phyloP scores from a whole-genome alignment of 2,888 invertebrate species.

The Trachelus troglodyta region DNA sequence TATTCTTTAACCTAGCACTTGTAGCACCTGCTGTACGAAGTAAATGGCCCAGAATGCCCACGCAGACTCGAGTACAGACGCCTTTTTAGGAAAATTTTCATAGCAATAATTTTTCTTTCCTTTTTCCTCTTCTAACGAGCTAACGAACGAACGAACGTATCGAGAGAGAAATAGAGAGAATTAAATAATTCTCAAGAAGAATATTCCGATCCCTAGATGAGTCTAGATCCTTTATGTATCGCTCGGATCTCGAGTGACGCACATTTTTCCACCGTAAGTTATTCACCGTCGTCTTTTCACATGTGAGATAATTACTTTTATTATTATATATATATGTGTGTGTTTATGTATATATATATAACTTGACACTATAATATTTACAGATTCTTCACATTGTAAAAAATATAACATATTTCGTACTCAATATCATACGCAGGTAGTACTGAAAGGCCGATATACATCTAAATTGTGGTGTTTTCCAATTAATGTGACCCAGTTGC shows the following conservation, averaged over 20 bases:
- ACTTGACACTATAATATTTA: constrained; percentile 64
- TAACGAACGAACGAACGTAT: not conserved
- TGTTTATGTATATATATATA: constrained; percentile 45
- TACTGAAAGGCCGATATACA: constrained; percentile 65
- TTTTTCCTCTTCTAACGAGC: not conserved
- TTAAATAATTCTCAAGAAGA: too few relatives aligned
- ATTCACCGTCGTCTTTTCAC: constrained; percentile 45
- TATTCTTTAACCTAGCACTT: not conserved
- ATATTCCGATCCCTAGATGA: too few relatives aligned
- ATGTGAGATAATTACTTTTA: constrained; percentile 43
- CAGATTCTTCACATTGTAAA: constrained; percentile 65
- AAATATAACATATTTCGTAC: constrained; percentile 66
- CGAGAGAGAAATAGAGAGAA: not conserved
- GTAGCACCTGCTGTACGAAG: not conserved
- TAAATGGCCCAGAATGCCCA: not conserved
- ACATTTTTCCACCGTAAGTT: constrained; percentile 52
- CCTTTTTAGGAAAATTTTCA: not conserved
- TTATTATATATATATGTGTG: constrained; percentile 31
- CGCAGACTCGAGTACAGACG: not conserved
- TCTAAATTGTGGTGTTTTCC: constrained; percentile 60
- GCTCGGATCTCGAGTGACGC: constrained; percentile 34
- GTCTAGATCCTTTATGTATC: too few relatives aligned
- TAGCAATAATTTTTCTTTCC: not conserved
- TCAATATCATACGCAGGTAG: constrained; percentile 65
- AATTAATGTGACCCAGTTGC: constrained; percentile 28